Evolutionary conservation across 2,797 vertebrate species (phyloP).

Genomic region (Sebastes hubbsi): DNA sequence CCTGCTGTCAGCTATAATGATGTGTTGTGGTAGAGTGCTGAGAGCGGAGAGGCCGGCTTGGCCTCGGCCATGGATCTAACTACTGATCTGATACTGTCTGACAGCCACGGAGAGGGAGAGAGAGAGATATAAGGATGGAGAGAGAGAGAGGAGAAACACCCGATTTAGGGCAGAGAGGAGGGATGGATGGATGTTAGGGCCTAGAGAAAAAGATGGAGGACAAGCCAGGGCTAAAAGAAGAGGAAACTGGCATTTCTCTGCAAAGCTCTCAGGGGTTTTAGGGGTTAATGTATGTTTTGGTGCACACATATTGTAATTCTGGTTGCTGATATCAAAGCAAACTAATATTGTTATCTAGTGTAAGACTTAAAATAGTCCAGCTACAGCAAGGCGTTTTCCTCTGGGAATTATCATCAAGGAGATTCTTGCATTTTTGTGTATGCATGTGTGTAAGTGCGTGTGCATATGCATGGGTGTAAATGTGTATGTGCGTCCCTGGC

Average conservation of each 20-base stretch:
- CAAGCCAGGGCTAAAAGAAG: slow-evolving; percentile 24
- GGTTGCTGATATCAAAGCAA: slow-evolving; percentile 40
- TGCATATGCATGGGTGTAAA: slow-evolving; percentile 77
- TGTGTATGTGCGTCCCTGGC: slow-evolving; percentile 84
- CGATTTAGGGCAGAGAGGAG: slow-evolving; percentile 55
- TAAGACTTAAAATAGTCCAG: slow-evolving; percentile 38
- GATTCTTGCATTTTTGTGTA: slow-evolving; percentile 35
- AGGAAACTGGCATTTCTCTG: slow-evolving; percentile 26
- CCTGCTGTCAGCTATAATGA: slow-evolving; percentile 80
- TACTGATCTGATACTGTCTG: slow-evolving; percentile 79
- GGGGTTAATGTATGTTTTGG: slow-evolving; percentile 4
- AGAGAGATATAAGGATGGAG: slow-evolving; percentile 23
- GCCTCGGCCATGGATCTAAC: slow-evolving; percentile 79
- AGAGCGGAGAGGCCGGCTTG: slow-evolving; percentile 73
- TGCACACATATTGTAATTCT: slow-evolving; percentile 21
- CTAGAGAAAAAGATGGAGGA: slow-evolving; percentile 48
- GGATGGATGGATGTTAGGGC: slow-evolving; percentile 53
- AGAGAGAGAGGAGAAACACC: slow-evolving; percentile 45
- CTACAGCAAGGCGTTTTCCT: slow-evolving; percentile 36
- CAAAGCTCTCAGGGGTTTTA: neutral
- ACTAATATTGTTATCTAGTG: slow-evolving; percentile 33
- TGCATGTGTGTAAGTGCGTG: neutral
- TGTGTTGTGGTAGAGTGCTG: slow-evolving; percentile 76
- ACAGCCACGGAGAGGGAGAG: slow-evolving; percentile 61
- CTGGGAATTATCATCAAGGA: slow-evolving; percentile 54